Base-by-base conservation (phyloP, 30 jellyfish, hydroid and myxozoan genomes). In the Nemopilema nomurai region DNA sequence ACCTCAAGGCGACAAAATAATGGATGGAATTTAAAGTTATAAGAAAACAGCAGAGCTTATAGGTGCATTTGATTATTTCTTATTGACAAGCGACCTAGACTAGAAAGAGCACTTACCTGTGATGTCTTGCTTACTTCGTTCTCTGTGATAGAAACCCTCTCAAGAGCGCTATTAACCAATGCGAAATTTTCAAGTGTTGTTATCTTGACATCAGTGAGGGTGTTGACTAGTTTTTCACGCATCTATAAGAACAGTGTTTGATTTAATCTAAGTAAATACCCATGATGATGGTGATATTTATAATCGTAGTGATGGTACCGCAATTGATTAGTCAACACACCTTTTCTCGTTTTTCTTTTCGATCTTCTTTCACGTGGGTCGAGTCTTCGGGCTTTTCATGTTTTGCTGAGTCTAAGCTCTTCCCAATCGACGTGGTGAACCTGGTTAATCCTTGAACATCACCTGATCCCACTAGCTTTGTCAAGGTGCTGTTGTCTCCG, bases 171-270 rank as follows among this genome's bases (percentile, higher is more conserved):
- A 81, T 81, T 81, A 18, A 81, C 64, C 49, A 81, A 17, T 25
- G 83, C 90, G 67, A 81, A 81, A 52, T 81, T 81, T 41, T 81
- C 76, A 53, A 81, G 67, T 30, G 30, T 81, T 50, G 90, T 81
- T 21, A 81, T 21, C 65, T 24, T 51, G n/a, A 81, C 31, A 13
- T 67, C 67, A 17, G 90, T 81, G 41, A 81, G 31, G 18, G 90
- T 30, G 16, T 49, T 69, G 18, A 81, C 81, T n/a, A 81, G 22
- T 18, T 71, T 20, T 18, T 25, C 50, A 33, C 90, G 65, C 83
- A 81, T 81, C 90, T 81, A 27, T 22, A 49, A 72, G 4, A 41
- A 13, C 13, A 41, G 13, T 41, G 57, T 41, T 41, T 41, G 6
- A 6, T 41, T 41, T 41, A 41, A n/a, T n/a, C n/a, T n/a, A n/a